Evolutionary conservation across 2,888 invertebrate genomes (phyloP).

Genomic region (Temnothorax unifasciatus): DNA sequence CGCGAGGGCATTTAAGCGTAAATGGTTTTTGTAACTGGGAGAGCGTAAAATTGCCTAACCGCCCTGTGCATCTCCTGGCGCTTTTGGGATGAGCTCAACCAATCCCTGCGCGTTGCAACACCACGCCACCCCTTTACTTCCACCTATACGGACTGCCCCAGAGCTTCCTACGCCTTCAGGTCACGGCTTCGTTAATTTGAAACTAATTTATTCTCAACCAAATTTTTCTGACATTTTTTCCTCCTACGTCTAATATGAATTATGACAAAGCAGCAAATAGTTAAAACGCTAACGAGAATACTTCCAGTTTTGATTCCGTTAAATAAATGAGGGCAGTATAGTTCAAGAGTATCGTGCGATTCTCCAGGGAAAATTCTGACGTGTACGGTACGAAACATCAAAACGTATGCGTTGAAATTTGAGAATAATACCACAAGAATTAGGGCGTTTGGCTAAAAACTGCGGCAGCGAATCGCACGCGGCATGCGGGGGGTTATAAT

Average conservation of each 20-base stretch:
- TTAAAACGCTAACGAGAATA: background rate
- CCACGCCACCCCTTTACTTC: conserved; percentile 31
- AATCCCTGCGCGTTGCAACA: conserved; percentile 64
- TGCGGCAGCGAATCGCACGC: conserved; percentile 18
- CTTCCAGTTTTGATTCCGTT: background rate
- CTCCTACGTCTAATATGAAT: background rate
- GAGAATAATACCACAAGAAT: conserved; percentile 47
- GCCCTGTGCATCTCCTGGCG: conserved; percentile 80
- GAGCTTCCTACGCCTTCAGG: background rate
- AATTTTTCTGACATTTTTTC: background rate
- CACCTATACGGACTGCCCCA: conserved; percentile 14
- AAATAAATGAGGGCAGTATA: background rate
- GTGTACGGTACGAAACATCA: background rate
- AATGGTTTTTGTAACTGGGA: conserved; percentile 86
- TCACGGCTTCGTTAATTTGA: conserved; percentile 13
- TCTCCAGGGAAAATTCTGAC: background rate
- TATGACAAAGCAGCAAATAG: conserved; percentile 6
- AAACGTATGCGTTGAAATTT: conserved; percentile 37
- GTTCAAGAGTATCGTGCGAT: background rate
- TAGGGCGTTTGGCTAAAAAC: conserved; percentile 44
- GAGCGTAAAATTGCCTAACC: conserved; percentile 86
- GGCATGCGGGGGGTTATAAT: conserved; percentile 43
- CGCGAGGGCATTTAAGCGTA: conserved; percentile 85
- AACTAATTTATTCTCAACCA: conserved; percentile 9
- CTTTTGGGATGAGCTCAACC: conserved; percentile 80